These are phyloP conservation scores for Anabas testudineus DNA, from an alignment of 2,797 vertebrate genomes.

Conservation along the genomic window DNA sequence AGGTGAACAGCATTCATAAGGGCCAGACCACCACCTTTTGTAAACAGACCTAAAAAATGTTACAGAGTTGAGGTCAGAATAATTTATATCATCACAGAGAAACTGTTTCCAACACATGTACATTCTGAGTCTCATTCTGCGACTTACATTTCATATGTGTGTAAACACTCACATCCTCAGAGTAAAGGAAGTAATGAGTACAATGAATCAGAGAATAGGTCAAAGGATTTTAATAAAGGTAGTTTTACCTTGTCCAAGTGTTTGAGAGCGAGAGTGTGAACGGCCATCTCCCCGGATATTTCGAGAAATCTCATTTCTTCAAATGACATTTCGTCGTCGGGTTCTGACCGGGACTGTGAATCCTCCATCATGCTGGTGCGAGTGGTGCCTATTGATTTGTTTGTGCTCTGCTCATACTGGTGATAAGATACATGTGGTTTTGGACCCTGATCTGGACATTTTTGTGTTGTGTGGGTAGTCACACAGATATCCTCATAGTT, in stretches of 20 bases:
- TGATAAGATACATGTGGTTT: constrained; percentile 25
- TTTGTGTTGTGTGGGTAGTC: constrained; percentile 4
- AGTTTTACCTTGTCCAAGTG: constrained; percentile 63
- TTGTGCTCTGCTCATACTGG: constrained; percentile 41
- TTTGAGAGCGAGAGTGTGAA: constrained; percentile 5
- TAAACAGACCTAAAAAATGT: constrained; percentile 46
- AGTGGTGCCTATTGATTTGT: constrained; percentile 59
- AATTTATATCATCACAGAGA: not conserved
- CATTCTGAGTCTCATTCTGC: not conserved
- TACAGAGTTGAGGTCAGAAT: constrained; percentile 19
- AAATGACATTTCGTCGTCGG: constrained; percentile 34
- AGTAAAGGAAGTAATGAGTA: not conserved
- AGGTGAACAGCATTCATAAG: constrained; percentile 71
- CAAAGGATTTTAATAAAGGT: constrained; percentile 12
- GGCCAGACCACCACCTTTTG: constrained; percentile 54
- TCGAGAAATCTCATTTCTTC: constrained; percentile 35
- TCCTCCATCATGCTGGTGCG: constrained; percentile 48
- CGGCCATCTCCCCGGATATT: constrained; percentile 27
- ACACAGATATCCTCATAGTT: too few species aligned
- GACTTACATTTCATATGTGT: not conserved
- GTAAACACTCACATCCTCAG: not conserved
- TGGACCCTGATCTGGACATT: constrained; percentile 24
- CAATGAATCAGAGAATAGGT: not conserved
- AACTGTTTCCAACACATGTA: too few species aligned
- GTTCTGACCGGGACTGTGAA: constrained; percentile 23